phyloP scores from a whole-genome alignment of 2,113 vertebrate species.

The Physeter macrocephalus region DNA sequence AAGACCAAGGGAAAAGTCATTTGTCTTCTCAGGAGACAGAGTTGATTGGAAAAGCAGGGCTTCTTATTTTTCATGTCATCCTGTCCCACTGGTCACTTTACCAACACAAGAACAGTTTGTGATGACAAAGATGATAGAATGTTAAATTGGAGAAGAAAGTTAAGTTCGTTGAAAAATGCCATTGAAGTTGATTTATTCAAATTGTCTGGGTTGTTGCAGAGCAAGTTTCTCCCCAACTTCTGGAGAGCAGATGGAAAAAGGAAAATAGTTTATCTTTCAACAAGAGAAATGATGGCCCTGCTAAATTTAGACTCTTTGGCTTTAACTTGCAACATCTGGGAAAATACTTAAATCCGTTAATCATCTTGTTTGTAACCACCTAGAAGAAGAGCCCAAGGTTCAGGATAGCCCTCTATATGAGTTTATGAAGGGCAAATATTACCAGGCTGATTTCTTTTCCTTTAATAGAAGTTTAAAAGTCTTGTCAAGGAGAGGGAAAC shows the following conservation, averaged over 20 bases:
- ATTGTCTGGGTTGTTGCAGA: neutral
- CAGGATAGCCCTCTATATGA: neutral
- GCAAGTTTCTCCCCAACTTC: constrained; percentile 18
- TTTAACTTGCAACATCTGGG: constrained; percentile 68
- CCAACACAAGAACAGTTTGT: neutral
- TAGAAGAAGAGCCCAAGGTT: constrained; percentile 40
- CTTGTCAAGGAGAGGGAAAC: neutral
- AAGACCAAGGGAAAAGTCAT: constrained; percentile 28
- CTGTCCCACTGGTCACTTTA: neutral
- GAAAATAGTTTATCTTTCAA: constrained; percentile 66
- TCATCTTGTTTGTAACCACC: constrained; percentile 47
- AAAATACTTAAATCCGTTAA: constrained; percentile 56
- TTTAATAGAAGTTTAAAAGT: constrained; percentile 28
- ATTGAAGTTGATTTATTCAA: constrained; percentile 34
- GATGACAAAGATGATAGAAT: constrained; percentile 30
- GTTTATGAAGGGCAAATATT: constrained; percentile 12
- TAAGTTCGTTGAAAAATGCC: constrained; percentile 1
- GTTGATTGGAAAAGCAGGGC: constrained; percentile 44
- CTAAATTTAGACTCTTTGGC: constrained; percentile 65
- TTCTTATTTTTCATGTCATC: constrained; percentile 19
- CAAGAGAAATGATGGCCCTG: constrained; percentile 54
- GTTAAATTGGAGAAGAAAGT: constrained; percentile 25
- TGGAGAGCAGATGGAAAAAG: constrained; percentile 63
- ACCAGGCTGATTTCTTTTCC: constrained; percentile 46
- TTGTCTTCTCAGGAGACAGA: constrained; percentile 17